These are phyloP conservation scores for Entomobrya multifasciata DNA, from an alignment of 2,888 invertebrate species.

Conservation along the genomic window DNA sequence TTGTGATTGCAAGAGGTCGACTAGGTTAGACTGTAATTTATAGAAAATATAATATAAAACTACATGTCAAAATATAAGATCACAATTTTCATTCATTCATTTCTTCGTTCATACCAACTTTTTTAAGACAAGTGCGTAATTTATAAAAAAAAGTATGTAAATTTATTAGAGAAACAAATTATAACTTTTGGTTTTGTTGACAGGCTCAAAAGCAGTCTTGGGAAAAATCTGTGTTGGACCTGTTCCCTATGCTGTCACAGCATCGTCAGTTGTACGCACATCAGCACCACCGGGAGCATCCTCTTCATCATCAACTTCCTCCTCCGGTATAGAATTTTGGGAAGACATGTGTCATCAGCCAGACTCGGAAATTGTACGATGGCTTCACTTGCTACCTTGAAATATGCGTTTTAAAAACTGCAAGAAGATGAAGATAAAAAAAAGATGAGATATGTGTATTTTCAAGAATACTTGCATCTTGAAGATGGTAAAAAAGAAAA, in stretches of 20 bases:
- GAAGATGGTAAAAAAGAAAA: background rate
- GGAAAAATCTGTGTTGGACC: slow-evolving; percentile 86
- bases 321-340: slow-evolving; percentile 78
- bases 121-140: background rate
- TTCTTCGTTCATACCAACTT: background rate
- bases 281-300: background rate
- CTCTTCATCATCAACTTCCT: slow-evolving; percentile 81
- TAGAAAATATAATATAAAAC: background rate
- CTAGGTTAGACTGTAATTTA: slow-evolving; percentile 72
- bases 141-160: background rate
- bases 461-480: background rate
- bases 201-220: slow-evolving; percentile 85
- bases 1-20: slow-evolving; percentile 78
- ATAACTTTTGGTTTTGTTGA: background rate
- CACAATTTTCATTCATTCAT: slow-evolving; percentile 41
- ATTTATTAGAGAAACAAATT: background rate
- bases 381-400: slow-evolving; percentile 76
- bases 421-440: too few relatives aligned
- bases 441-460: too few relatives aligned
- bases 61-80: background rate
- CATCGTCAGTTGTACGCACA: background rate
- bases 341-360: slow-evolving; percentile 79
- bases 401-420: background rate
- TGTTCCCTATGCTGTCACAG: slow-evolving; percentile 74
- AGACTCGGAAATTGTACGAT: slow-evolving; percentile 76